A percentile compares a stretch with the other conserved stretches of the same genome.
These are phyloP conservation scores for Nasonia vitripennis DNA, from an alignment of 1,140 invertebrate genomes.

Conservation along the genomic window DNA sequence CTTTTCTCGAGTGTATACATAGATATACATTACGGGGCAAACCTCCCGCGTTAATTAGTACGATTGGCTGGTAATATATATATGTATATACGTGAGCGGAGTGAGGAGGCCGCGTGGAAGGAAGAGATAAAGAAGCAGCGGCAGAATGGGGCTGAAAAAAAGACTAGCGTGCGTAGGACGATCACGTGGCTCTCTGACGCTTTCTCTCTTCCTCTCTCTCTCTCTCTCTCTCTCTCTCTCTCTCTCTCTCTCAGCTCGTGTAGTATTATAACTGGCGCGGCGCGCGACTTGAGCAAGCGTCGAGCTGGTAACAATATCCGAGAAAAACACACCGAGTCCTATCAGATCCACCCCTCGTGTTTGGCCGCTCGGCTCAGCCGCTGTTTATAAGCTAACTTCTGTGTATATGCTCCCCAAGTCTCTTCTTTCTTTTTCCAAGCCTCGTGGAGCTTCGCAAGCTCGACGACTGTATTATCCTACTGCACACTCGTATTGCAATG, in stretches of 20 bases:
- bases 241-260: too few species aligned
- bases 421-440: background rate
- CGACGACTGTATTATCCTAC: background rate
- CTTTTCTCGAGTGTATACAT: constrained; percentile 11
- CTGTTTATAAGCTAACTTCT: background rate
- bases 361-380: background rate
- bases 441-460: background rate
- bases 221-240: too few species aligned
- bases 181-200: background rate
- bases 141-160: background rate
- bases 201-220: too few species aligned
- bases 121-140: constrained; percentile 15
- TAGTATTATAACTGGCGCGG: background rate
- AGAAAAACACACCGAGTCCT: background rate
- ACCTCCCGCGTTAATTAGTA: constrained; percentile 26
- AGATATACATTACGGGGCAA: background rate
- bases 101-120: background rate
- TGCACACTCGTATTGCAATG: constrained; percentile 7
- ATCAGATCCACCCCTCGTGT: background rate
- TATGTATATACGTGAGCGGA: background rate
- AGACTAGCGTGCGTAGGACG: background rate
- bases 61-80: constrained; percentile 27
- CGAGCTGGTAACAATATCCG: constrained; percentile 3
- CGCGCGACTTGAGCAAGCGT: background rate
- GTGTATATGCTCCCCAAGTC: background rate